phyloP scores from a whole-genome alignment of 2,113 vertebrate species.

The Crotalus tigris region DNA sequence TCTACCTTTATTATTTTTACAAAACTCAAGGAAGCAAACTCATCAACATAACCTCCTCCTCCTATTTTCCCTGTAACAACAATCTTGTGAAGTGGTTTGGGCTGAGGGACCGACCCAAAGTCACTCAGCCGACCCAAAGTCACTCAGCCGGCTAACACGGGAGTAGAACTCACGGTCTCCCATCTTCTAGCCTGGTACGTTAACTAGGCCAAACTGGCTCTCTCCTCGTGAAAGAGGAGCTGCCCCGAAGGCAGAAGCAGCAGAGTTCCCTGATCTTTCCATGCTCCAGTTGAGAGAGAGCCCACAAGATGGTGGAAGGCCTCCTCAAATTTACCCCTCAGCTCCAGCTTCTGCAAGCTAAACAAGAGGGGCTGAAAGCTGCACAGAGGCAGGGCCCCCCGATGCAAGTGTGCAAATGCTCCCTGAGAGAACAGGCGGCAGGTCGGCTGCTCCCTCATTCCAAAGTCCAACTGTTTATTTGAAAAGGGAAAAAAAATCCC shows the following conservation, averaged over 20 bases:
- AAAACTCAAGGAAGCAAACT: neutral
- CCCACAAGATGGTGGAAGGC: too few relatives aligned
- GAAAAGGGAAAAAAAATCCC: neutral
- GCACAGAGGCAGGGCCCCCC: too few relatives aligned
- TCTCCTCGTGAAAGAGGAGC: neutral
- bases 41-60: neutral
- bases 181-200: neutral
- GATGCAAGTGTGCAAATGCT: neutral
- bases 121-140: neutral
- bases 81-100: neutral
- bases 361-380: neutral
- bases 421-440: neutral
- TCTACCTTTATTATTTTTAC: neutral
- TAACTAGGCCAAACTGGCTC: neutral
- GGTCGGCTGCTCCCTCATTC: neutral
- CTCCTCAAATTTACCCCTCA: neutral
- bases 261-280: too few relatives aligned
- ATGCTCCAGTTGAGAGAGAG: too few relatives aligned
- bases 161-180: neutral
- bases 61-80: neutral
- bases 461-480: neutral
- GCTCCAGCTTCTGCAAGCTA: neutral
- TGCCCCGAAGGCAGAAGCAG: neutral
- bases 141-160: neutral
- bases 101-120: neutral